These are phyloP conservation scores for Phalacrocorax aristotelis DNA, from an alignment of 2,113 vertebrate genomes.

Conservation along the genomic window DNA sequence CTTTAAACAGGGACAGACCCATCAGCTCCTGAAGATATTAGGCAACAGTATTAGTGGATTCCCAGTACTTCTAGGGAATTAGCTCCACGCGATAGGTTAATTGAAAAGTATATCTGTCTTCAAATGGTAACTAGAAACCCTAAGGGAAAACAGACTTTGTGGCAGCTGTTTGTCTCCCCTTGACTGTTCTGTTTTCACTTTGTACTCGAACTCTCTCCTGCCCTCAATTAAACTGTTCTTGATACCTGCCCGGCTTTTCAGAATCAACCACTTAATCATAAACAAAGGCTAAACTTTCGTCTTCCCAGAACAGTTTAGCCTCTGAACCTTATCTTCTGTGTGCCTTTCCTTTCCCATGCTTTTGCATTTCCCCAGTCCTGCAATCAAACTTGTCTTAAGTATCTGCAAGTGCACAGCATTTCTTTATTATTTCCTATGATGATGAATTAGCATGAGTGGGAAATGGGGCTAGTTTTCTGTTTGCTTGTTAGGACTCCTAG, in stretches of 20 bases:
- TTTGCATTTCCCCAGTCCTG: neutral
- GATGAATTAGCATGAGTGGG: neutral
- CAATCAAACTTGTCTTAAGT: neutral
- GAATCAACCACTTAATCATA: slow-evolving; percentile 31
- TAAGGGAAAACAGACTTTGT: slow-evolving; percentile 15
- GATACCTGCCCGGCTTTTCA: slow-evolving; percentile 3
- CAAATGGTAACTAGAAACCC: slow-evolving; percentile 13
- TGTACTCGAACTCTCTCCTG: slow-evolving; percentile 13
- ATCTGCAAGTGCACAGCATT: neutral
- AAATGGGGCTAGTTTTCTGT: neutral
- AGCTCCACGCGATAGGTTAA: neutral
- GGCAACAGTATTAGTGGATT: neutral
- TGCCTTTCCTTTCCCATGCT: neutral
- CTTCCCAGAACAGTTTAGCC: neutral
- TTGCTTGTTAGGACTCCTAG: neutral
- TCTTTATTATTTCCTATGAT: neutral
- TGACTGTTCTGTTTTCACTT: slow-evolving; percentile 15
- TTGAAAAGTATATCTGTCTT: slow-evolving; percentile 31
- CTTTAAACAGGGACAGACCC: neutral
- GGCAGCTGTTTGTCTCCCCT: slow-evolving; percentile 39
- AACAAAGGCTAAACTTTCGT: slow-evolving; percentile 9
- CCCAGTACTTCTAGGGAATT: neutral
- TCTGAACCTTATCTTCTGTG: neutral
- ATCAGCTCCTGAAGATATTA: neutral
- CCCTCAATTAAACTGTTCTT: slow-evolving; percentile 49